Evolutionary conservation across 2,888 invertebrate species (phyloP), one percentile per base, ranked within the genome.

Genomic region (Choristoneura rosaceana): DNA sequence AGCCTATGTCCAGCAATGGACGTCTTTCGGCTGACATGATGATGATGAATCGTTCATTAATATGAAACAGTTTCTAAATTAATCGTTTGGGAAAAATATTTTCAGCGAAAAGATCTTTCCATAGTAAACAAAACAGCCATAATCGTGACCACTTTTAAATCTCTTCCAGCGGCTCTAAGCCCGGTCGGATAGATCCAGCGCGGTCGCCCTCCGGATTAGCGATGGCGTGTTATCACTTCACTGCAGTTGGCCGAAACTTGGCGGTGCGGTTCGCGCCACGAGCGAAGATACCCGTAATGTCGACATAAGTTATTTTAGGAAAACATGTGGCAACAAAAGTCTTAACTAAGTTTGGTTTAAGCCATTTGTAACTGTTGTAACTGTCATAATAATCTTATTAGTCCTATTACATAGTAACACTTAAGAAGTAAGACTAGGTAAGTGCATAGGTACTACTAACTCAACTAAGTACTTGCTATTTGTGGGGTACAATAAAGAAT

Each of bases 131-230:
- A n/a, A 47, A n/a, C 47, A 43, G 12, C 12, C 43, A 38, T 38
- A 12, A 43, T 43, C 43, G 43, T 12, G 43, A 43, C 43, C 43
- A 10, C 43, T 43, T 10, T 10, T 12, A 4, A 12, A 43, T 55
- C 80, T 76, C 64, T 78, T 83, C 82, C 71, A 83, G 82, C 66
- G 68, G 12, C n/a, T 68, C 41, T 79, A 76, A 64, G 33, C 76
- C 17, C 79, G 85, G 77, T 76, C 74, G 80, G 82, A 85, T 87
- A 86, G 85, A 86, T 88, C 87, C 75, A 77, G 83, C 81, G 82
- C 82, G 84, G 85, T 86, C 87, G 85, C 81, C 83, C 79, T 81
- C 81, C 74, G 90, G 90, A 90, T 91, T 89, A 90, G 86, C 81
- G 82, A 78, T 76, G 82, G 81, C 82, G 83, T 86, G 90, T 87